phyloP scores from a whole-genome alignment of 2,113 vertebrate species.

The Hyperoodon ampullatus region DNA sequence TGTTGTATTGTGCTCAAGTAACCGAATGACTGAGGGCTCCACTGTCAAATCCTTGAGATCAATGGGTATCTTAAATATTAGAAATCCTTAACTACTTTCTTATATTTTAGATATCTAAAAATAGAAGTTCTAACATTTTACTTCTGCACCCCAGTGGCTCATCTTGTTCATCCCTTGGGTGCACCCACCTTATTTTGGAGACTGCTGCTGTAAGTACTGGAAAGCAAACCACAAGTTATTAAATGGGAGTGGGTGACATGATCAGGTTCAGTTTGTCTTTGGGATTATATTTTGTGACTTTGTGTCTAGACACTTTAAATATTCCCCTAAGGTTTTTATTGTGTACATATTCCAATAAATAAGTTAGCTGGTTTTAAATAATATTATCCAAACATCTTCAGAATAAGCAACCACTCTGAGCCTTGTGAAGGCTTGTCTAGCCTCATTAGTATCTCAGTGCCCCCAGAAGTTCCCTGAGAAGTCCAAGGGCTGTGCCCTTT shows the following conservation, averaged over 20 bases:
- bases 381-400: conserved; percentile 32
- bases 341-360: conserved; percentile 28
- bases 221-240: not conserved
- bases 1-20: not conserved
- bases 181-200: not conserved
- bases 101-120: not conserved
- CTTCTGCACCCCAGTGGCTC: not conserved
- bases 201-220: not conserved
- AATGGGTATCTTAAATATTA: not conserved
- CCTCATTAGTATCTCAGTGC: not conserved
- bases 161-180: not conserved
- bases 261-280: conserved; percentile 23
- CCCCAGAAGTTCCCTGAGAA: not conserved
- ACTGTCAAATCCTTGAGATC: not conserved
- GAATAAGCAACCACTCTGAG: not conserved
- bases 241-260: not conserved
- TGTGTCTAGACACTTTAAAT: conserved; percentile 31
- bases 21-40: not conserved
- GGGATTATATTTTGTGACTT: conserved; percentile 52
- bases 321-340: not conserved
- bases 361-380: conserved; percentile 31
- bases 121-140: not conserved
- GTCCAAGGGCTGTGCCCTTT: conserved; percentile 22
- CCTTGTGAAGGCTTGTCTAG: not conserved
- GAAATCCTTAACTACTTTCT: conserved; percentile 1